Evolutionary conservation across 1,140 invertebrate species (phyloP), one percentile per base, ranked within the genome.

Genomic region (Zaprionus davidi): DNA sequence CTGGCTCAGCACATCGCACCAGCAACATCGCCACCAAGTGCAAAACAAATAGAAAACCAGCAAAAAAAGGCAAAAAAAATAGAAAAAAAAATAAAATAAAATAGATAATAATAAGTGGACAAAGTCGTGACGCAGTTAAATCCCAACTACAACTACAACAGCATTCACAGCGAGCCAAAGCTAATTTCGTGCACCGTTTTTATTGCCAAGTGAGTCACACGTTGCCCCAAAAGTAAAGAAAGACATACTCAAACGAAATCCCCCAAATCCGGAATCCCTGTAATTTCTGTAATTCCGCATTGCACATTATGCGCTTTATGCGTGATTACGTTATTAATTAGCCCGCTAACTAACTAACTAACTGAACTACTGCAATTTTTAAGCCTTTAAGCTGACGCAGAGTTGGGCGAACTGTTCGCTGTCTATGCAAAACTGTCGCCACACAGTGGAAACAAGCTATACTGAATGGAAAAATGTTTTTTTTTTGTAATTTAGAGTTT

Each of bases 1-100:
- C 90, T 91, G 87, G 91, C 76, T 66, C 85, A 73, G 74, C 77
- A 77, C 82, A 90, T 82, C 86, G 76, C 26, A 68, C 36, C 56
- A 51, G 63, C 36, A 55, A 17, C 38, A 46, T 28, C 65, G 31
- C 34, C 44, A 20, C 41, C 26, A 56, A 65, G 73, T 67, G 34
- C 31, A 71, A 31, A 66, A 55, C 66, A 75, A 72, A 74, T 31
- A 66, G 28, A 63, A 63, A 80, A 69, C 5, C 22, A 17, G 26
- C 44, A 49, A 7, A 28, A 62, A 36, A 53, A 44, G 53, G 41
- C 62, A 36, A 59, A 65, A 55, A 63, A 51, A 71, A 71, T 41
- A 64, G 20, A 71, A 15, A 28, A 56, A n/a, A 56, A 24, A 24
- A 58, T 17, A 11, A 36, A 59, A 59, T 49, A 51, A 59, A 59